phyloP scores from a whole-genome alignment of 2,888 invertebrate species.

The Scaptomyza cyrtandrae region DNA sequence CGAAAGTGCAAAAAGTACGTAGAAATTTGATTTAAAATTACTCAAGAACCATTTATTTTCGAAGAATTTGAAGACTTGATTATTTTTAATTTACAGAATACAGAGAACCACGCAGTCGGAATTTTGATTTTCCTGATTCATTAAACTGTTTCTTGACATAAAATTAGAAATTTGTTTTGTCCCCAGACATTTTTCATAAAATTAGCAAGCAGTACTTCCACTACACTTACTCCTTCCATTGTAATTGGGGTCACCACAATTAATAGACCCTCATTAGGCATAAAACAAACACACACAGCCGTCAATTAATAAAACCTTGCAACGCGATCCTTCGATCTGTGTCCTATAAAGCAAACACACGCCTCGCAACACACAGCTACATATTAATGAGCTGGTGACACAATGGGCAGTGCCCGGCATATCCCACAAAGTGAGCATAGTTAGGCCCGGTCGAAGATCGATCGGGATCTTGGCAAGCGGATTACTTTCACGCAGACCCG shows the following conservation, averaged over 20 bases:
- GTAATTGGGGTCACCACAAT: slow-evolving; percentile 27
- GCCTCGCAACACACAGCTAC: slow-evolving; percentile 30
- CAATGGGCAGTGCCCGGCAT: slow-evolving; percentile 50
- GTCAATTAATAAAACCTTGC: slow-evolving; percentile 60
- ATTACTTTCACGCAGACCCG: slow-evolving; percentile 69
- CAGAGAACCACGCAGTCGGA: not conserved
- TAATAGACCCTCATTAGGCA: slow-evolving; percentile 52
- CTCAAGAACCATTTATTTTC: too few species aligned
- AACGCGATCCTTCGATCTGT: slow-evolving; percentile 32
- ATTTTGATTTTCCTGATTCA: not conserved
- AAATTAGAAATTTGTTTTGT: not conserved
- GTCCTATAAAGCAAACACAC: slow-evolving; percentile 19
- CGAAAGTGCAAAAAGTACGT: too few species aligned
- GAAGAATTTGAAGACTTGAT: too few species aligned
- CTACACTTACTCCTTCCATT: not conserved
- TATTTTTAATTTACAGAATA: too few species aligned
- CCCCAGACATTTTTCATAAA: slow-evolving; percentile 3
- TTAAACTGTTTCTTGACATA: not conserved
- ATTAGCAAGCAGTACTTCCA: not conserved
- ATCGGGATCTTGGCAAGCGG: slow-evolving; percentile 45
- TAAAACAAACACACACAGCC: slow-evolving; percentile 41
- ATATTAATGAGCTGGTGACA: slow-evolving; percentile 70
- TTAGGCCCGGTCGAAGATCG: slow-evolving; percentile 29
- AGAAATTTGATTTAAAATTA: too few species aligned
- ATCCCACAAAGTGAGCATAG: slow-evolving; percentile 49